A percentile compares a stretch with the other conserved stretches of the same genome.
Conservation (phyloP, 2,113 vertebrate genomes). For the Poecilia latipinna region DNA sequence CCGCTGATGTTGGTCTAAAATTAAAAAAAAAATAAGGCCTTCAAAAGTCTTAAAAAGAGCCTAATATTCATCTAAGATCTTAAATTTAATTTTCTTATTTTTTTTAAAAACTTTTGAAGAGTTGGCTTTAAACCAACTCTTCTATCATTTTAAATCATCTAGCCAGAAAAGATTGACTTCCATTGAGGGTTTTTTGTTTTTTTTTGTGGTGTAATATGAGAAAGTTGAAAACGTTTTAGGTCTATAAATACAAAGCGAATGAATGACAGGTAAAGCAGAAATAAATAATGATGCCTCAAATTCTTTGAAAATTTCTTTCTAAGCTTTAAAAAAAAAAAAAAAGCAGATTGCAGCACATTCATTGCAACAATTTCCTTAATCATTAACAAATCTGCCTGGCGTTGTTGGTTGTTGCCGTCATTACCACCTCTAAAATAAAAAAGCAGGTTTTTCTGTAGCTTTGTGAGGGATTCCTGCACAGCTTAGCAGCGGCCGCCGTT, state of each 20-base stretch:
- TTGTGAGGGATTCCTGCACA: constrained; percentile 40
- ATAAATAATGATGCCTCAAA: not conserved
- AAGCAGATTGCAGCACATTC: not conserved
- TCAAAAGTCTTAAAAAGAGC: too few relatives aligned
- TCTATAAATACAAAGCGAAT: not conserved
- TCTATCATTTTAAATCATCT: not conserved
- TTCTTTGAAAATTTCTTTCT: not conserved
- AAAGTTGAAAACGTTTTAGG: not conserved
- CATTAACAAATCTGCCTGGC: constrained; percentile 3
- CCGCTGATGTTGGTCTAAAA: too few relatives aligned
- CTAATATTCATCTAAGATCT: too few relatives aligned
- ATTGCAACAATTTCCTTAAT: constrained; percentile 9
- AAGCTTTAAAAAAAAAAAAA: constrained; percentile 11
- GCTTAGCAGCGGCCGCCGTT: constrained; percentile 59
- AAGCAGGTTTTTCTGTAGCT: constrained; percentile 42
- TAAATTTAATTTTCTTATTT: too few relatives aligned
- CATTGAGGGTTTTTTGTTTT: accelerated
- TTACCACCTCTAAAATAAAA: not conserved
- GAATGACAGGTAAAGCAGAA: not conserved
- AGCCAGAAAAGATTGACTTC: not conserved
- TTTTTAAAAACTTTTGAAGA: too few relatives aligned
- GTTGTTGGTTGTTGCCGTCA: constrained; percentile 25
- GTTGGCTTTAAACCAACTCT: too few relatives aligned
- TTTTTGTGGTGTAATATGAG: too few relatives aligned
- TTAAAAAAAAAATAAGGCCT: too few relatives aligned